These are phyloP conservation scores for Australoheros facetus DNA, from an alignment of 2,797 vertebrate genomes.

Conservation along the genomic window DNA sequence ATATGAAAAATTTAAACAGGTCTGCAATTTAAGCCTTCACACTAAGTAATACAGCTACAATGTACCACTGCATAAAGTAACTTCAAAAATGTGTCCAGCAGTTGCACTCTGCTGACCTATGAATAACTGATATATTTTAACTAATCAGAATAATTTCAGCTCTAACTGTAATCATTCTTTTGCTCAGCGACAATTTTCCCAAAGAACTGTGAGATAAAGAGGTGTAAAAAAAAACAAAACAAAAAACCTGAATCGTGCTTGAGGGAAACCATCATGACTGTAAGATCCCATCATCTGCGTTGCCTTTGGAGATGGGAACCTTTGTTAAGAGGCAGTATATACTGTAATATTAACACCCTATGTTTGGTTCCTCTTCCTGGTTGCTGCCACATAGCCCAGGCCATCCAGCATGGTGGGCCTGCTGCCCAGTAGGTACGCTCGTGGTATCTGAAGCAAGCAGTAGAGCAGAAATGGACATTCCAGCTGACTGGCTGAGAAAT, in stretches of 20 bases:
- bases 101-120: background rate
- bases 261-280: background rate
- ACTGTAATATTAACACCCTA: constrained; percentile 24
- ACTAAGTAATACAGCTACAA: background rate
- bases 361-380: constrained; percentile 26
- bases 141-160: background rate
- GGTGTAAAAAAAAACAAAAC: background rate
- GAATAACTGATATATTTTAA: background rate
- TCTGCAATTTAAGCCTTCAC: background rate
- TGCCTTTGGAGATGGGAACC: constrained; percentile 23
- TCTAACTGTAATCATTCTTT: background rate
- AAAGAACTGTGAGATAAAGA: background rate
- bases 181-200: background rate
- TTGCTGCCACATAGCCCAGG: constrained; percentile 35
- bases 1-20: background rate
- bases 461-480: constrained; percentile 69
- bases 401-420: constrained; percentile 46
- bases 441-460: constrained; percentile 49
- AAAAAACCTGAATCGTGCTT: background rate
- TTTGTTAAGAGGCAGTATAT: constrained; percentile 9
- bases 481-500: constrained; percentile 67
- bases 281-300: background rate
- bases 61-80: background rate
- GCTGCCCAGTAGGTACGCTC: constrained; percentile 37
- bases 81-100: background rate